Percentiles rank a stretch among this genome's conserved stretches.
Evolutionary conservation across 1,140 invertebrate species (phyloP).

Genomic region (Caenorhabditis inopinata): DNA sequence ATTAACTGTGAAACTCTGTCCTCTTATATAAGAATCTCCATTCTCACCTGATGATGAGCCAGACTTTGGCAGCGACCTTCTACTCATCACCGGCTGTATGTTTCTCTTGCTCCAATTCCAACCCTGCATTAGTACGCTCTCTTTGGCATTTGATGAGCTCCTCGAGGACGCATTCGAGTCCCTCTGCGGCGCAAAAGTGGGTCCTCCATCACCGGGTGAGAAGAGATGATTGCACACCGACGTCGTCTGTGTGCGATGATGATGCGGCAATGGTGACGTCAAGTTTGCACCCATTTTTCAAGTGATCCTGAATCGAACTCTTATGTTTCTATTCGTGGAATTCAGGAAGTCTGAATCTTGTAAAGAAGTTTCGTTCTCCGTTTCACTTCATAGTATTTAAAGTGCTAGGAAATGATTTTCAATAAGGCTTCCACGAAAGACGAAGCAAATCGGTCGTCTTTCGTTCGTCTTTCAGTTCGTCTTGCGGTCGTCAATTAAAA

Average conservation of each 20-base stretch:
- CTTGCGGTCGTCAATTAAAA: too few relatives aligned
- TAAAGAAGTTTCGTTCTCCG: too few relatives aligned
- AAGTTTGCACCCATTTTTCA: constrained; percentile 16
- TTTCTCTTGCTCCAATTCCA: constrained; percentile 52
- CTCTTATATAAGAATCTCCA: not conserved
- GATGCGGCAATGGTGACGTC: constrained; percentile 31
- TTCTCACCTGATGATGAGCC: not conserved
- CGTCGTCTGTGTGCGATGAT: constrained; percentile 27
- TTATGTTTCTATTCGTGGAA: too few relatives aligned
- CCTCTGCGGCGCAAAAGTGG: constrained; percentile 34
- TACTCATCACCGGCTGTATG: constrained; percentile 36
- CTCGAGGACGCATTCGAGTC: constrained; percentile 1
- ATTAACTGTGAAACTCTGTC: too few relatives aligned
- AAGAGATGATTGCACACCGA: constrained; percentile 52
- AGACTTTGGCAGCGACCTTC: constrained; percentile 33
- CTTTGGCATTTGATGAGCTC: constrained; percentile 25
- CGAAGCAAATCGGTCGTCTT: too few relatives aligned
- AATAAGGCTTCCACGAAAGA: too few relatives aligned
- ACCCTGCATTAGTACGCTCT: constrained; percentile 39
- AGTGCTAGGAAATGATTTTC: too few relatives aligned
- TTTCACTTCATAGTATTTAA: too few relatives aligned
- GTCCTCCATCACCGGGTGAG: constrained; percentile 44
- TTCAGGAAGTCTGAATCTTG: too few relatives aligned
- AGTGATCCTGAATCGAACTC: not conserved
- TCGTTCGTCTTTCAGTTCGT: too few relatives aligned